Percentiles rank a stretch among this genome's conserved stretches.
These are phyloP conservation scores for Ecliptopera silaceata DNA, from an alignment of 2,888 invertebrate species.

Conservation along the genomic window DNA sequence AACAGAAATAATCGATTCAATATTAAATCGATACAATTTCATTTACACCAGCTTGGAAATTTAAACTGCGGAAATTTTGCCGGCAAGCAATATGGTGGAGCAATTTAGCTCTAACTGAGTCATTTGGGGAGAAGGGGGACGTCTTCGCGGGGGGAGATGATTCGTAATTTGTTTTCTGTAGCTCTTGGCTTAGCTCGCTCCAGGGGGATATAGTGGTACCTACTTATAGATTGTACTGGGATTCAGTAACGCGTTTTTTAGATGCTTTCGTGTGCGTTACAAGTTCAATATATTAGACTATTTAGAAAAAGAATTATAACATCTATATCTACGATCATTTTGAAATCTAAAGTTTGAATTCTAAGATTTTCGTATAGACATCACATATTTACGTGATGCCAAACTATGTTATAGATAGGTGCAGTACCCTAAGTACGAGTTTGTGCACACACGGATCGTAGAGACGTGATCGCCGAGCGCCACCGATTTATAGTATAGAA, in stretches of 20 bases:
- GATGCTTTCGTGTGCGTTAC: neutral
- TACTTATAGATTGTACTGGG: conserved; percentile 6
- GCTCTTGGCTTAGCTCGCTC: conserved; percentile 54
- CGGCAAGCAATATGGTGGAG: conserved; percentile 65
- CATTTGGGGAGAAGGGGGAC: conserved; percentile 61
- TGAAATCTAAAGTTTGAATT: too few species aligned
- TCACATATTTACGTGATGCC: too few species aligned
- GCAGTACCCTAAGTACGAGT: too few species aligned
- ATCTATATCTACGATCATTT: too few species aligned
- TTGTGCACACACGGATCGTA: too few species aligned
- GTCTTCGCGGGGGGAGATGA: conserved; percentile 73
- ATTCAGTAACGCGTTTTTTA: neutral
- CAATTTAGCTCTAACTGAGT: conserved; percentile 80
- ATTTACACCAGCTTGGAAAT: conserved; percentile 65
- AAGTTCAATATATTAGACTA: neutral
- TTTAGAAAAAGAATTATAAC: neutral
- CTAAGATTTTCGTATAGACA: too few species aligned
- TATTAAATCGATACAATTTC: conserved; percentile 65
- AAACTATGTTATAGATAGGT: too few species aligned
- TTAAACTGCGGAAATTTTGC: conserved; percentile 78
- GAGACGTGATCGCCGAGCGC: too few species aligned
- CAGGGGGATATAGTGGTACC: conserved; percentile 34
- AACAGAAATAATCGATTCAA: conserved; percentile 40
- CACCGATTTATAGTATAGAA: too few species aligned
- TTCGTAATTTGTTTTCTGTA: conserved; percentile 82